These are phyloP conservation scores for Uropsilus gracilis DNA, from an alignment of 2,113 vertebrate species.

Conservation along the genomic window DNA sequence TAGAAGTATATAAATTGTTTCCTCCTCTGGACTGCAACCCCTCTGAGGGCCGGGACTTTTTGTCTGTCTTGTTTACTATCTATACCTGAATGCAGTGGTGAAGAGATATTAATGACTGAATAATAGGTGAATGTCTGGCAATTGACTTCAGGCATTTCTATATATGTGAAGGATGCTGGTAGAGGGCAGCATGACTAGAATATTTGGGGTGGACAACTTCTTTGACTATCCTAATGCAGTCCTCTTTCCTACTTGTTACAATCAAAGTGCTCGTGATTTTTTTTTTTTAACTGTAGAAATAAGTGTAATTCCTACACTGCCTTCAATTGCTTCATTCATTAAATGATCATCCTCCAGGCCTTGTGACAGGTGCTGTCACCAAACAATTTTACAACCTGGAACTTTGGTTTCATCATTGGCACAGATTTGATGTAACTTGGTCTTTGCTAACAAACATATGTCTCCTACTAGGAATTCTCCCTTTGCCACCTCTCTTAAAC, in stretches of 20 bases:
- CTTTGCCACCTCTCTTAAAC: neutral
- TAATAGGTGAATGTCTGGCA: neutral
- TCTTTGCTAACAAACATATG: neutral
- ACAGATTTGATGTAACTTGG: neutral
- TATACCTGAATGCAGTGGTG: neutral
- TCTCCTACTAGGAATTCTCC: neutral
- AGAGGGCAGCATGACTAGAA: neutral
- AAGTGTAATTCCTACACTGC: neutral
- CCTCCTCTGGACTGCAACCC: neutral
- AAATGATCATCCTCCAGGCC: neutral
- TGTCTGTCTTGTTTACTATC: neutral
- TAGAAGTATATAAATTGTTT: neutral
- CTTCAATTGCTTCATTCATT: neutral
- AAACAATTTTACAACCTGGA: neutral
- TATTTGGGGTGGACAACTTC: neutral
- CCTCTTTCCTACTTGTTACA: neutral
- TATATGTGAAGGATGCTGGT: neutral
- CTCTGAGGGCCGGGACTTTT: neutral
- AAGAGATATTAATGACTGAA: neutral
- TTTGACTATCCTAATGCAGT: neutral
- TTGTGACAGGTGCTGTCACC: neutral
- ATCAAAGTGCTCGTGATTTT: neutral
- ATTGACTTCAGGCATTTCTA: neutral
- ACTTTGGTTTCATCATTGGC: neutral
- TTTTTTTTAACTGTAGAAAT: neutral